phyloP scores from a whole-genome alignment of 2,888 invertebrate genomes.

The Macrosoma leucophasiata region DNA sequence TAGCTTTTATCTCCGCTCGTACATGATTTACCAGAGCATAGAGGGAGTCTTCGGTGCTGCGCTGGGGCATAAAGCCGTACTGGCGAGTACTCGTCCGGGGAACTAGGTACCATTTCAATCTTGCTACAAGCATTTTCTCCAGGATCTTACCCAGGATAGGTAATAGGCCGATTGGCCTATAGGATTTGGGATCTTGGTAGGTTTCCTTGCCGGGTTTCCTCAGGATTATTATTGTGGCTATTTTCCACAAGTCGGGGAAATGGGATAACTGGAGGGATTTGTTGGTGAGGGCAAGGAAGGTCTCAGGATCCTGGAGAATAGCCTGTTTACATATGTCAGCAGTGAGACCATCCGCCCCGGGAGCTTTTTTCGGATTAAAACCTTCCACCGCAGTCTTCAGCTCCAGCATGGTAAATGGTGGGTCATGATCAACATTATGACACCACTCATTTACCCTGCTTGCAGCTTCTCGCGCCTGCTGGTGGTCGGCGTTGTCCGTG shows the following conservation, averaged over 20 bases:
- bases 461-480: not conserved
- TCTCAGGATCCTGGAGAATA: not conserved
- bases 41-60: conserved; percentile 7
- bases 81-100: conserved; percentile 11
- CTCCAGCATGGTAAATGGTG: not conserved
- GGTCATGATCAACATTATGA: not conserved
- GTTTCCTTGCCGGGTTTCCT: too few species aligned
- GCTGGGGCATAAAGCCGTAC: conserved; percentile 16
- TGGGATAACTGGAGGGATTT: too few species aligned
- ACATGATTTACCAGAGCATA: conserved; percentile 6
- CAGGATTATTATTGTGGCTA: too few species aligned
- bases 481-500: not conserved
- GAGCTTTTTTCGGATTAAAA: not conserved
- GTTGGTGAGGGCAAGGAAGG: too few species aligned
- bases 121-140: conserved; percentile 7
- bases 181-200: conserved; percentile 15
- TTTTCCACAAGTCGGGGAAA: too few species aligned
- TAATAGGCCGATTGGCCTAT: conserved; percentile 16
- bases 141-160: conserved; percentile 12
- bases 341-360: not conserved
- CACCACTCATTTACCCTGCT: not conserved
- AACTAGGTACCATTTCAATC: conserved; percentile 14
- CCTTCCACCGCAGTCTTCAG: not conserved
- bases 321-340: not conserved
- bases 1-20: too few species aligned